phyloP scores from a whole-genome alignment of 2,797 vertebrate genomes.

The Eulemur coronatus region DNA sequence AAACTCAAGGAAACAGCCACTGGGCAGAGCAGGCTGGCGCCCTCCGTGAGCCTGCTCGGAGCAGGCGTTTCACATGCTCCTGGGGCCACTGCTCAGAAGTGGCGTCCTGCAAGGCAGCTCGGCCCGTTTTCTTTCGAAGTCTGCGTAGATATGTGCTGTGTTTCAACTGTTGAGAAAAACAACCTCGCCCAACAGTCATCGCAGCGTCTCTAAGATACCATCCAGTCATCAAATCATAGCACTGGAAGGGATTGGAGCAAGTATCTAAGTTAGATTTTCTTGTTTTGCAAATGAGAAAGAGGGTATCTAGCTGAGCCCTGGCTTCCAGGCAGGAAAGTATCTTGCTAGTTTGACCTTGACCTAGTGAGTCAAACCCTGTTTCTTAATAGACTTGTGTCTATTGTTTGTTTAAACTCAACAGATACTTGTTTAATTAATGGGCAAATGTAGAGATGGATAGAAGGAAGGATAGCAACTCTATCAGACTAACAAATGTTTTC shows the following conservation, averaged over 20 bases:
- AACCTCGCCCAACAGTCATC: accelerated
- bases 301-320: neutral
- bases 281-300: neutral
- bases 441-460: neutral
- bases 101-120: conserved; percentile 71
- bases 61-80: conserved; percentile 30
- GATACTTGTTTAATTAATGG: neutral
- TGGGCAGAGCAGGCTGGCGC: conserved; percentile 72
- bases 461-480: neutral
- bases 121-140: neutral
- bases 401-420: neutral
- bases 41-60: neutral
- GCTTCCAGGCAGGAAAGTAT: neutral
- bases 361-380: neutral
- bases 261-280: neutral
- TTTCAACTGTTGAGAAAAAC: neutral
- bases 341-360: neutral
- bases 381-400: neutral
- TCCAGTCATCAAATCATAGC: neutral
- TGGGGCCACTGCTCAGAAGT: conserved; percentile 62
- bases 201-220: too few species aligned
- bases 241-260: neutral
- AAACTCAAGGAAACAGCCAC: conserved; percentile 76
- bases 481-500: neutral
- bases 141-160: neutral